Evolutionary conservation across 2,797 vertebrate species (phyloP).

Genomic region (Schizothorax lantsangensis): DNA sequence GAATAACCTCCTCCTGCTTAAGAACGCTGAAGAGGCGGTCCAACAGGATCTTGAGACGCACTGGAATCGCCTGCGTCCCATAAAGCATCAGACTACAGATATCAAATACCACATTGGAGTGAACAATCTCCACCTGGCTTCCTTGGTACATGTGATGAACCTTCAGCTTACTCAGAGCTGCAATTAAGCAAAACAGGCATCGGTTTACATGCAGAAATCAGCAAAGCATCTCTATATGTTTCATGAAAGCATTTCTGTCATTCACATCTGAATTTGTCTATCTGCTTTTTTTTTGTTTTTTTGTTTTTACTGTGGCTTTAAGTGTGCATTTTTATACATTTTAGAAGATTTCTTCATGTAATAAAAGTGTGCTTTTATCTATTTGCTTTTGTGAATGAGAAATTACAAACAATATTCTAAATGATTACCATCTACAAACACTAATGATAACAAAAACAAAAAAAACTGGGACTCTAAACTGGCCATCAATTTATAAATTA

Average conservation of each 20-base stretch:
- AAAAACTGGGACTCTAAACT: not conserved
- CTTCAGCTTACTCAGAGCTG: slow-evolving; percentile 94
- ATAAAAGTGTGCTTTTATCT: not conserved
- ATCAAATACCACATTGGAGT: slow-evolving; percentile 96
- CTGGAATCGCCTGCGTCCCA: slow-evolving; percentile 93
- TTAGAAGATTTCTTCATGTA: not conserved
- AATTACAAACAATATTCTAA: not conserved
- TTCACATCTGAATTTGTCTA: not conserved
- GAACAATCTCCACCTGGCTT: slow-evolving; percentile 96
- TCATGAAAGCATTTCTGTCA: not conserved
- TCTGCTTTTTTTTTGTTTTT: no score
- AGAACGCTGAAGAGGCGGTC: slow-evolving; percentile 97
- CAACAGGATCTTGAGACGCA: slow-evolving; percentile 95
- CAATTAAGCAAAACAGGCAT: slow-evolving; percentile 54
- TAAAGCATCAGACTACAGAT: slow-evolving; percentile 98
- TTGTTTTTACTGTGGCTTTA: not conserved
- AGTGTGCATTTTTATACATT: not conserved
- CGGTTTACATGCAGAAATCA: slow-evolving; percentile 38
- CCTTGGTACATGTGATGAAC: slow-evolving; percentile 89
- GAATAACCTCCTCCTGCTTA: slow-evolving; percentile 94
- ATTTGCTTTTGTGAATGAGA: not conserved
- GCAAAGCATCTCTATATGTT: not conserved
- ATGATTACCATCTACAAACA: not conserved
- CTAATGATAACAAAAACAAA: not conserved
- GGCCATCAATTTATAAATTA: not conserved